Evolutionary conservation across 1,140 invertebrate species (phyloP).

Genomic region (Zaprionus vittiger): DNA sequence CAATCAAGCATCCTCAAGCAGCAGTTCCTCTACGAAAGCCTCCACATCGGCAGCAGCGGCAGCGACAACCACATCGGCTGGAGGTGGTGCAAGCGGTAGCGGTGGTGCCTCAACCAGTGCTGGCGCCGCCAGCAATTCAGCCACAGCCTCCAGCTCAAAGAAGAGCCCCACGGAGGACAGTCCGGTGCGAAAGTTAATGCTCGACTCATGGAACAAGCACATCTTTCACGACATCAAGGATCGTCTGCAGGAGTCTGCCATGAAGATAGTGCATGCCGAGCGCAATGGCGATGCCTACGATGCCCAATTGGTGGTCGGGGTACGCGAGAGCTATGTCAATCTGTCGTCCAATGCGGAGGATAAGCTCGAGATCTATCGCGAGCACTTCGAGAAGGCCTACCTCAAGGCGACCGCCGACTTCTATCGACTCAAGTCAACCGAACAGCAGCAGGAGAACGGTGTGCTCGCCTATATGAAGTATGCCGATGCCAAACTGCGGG

Average conservation of each 20-base stretch:
- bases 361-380: constrained; percentile 97
- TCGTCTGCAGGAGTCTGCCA: constrained; percentile 96
- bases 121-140: constrained; percentile 81
- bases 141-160: constrained; percentile 84
- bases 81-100: constrained; percentile 76
- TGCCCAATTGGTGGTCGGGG: constrained; percentile 98
- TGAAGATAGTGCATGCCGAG: constrained; percentile 98
- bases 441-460: constrained; percentile 95
- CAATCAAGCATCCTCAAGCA: constrained; percentile 51
- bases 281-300: constrained; percentile 99
- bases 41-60: constrained; percentile 80
- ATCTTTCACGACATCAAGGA: constrained; percentile 98
- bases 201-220: constrained; percentile 98
- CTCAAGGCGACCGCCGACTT: constrained; percentile 97
- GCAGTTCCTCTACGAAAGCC: constrained; percentile 58
- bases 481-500: constrained; percentile 96
- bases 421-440: constrained; percentile 95
- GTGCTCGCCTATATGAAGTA: constrained; percentile 99
- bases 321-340: constrained; percentile 98
- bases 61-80: constrained; percentile 8
- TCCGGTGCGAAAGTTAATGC: constrained; percentile 96
- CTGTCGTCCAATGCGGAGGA: constrained; percentile 97
- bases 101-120: constrained; percentile 81
- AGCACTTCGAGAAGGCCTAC: constrained; percentile 98
- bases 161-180: constrained; percentile 93